phyloP scores from a whole-genome alignment of 1,140 invertebrate genomes.

The Bicyclus anynana region DNA sequence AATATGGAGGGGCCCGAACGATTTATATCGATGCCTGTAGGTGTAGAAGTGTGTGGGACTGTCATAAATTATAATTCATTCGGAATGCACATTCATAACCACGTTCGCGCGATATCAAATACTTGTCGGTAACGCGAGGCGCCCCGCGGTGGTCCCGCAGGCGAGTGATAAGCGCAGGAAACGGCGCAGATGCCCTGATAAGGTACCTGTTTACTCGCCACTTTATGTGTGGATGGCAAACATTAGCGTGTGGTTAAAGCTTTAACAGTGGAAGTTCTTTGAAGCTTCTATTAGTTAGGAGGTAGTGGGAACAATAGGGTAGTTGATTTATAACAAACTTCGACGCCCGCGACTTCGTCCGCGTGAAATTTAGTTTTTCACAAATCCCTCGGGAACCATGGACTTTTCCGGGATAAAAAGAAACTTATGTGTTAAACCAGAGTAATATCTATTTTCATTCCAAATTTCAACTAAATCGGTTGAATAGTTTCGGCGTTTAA shows the following conservation, averaged over 20 bases:
- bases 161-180: conserved; percentile 27
- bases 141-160: not conserved
- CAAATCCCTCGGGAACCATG: too few relatives aligned
- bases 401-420: too few relatives aligned
- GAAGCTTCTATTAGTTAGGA: not conserved
- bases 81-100: not conserved
- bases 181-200: conserved; percentile 22
- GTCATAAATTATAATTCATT: not conserved
- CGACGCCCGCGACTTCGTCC: too few relatives aligned
- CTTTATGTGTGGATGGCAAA: conserved; percentile 27
- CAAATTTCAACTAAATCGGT: too few relatives aligned
- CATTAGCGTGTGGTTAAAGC: conserved; percentile 22
- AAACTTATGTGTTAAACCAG: too few relatives aligned
- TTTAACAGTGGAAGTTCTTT: not conserved
- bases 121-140: conserved; percentile 14
- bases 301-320: not conserved
- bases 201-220: conserved; percentile 20
- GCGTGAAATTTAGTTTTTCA: too few relatives aligned
- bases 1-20: too few relatives aligned
- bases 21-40: too few relatives aligned
- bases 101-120: conserved; percentile 11
- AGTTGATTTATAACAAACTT: too few relatives aligned
- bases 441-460: too few relatives aligned
- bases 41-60: too few relatives aligned
- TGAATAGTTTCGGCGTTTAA: too few relatives aligned